Evolutionary conservation across 1,140 invertebrate genomes (phyloP).

Genomic region (Saccostrea glomerata): DNA sequence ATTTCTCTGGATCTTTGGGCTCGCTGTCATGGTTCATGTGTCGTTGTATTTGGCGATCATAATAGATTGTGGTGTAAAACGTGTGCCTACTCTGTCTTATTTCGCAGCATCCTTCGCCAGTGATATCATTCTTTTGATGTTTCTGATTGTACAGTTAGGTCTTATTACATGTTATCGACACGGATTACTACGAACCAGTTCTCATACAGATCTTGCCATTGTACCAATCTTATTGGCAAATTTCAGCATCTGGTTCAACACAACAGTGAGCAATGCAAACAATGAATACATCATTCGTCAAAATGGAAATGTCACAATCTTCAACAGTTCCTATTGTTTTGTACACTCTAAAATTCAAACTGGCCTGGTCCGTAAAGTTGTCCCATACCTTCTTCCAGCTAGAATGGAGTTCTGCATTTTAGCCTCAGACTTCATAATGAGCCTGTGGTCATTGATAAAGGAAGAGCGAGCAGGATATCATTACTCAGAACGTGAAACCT

Average conservation of each 20-base stretch:
- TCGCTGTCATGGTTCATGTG: background rate
- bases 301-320: background rate
- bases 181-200: background rate
- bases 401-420: background rate
- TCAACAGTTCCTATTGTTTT: background rate
- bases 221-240: background rate
- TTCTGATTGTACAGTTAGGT: background rate
- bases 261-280: background rate
- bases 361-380: background rate
- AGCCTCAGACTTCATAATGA: background rate
- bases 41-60: background rate
- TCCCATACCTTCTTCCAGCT: background rate
- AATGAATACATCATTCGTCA: background rate
- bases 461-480: too few relatives aligned
- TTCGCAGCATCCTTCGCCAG: background rate
- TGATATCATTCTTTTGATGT: background rate
- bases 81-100: background rate
- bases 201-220: background rate
- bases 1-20: background rate
- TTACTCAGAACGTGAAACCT: background rate
- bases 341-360: constrained; percentile 5
- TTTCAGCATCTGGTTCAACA: background rate
- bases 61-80: background rate
- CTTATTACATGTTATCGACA: background rate
- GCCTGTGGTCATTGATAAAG: background rate